Base-by-base conservation (phyloP, 2,888 invertebrate species). In the Elegia similella region DNA sequence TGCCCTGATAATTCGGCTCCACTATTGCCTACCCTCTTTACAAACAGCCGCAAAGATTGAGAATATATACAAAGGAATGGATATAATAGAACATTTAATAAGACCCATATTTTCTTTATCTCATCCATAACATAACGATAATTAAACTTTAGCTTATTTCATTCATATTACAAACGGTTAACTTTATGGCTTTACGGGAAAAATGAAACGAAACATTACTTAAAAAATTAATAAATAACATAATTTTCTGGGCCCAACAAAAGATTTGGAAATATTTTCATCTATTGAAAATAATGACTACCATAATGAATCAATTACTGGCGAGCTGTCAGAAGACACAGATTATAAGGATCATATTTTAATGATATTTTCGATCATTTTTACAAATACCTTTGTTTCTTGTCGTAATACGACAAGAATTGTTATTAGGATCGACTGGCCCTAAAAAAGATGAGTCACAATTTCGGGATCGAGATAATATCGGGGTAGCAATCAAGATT, bases 1-100 rank as follows among this genome's bases (percentile, higher is more conserved):
- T 76, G 73, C 67, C 70, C 69, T 70, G 67, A 68, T 76, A 72
- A 78, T 77, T 75, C 70, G 64, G 69, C 62, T 62, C 62, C 64
- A 72, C 73, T 69, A 73, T 66, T 62, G 56, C 65, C 52, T 54
- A 30, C 57, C 58, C 58, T 61, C 30, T 43, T 43, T 62, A 56
- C 55, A 62, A 58, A 64, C 58, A 59, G 47, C 57, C 47, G 16
- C 17, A 54, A 47, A 54, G 53, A 57, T 55, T 61, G 53, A 56
- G 59, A 46, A 56, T 59, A 53, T 30, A 55, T 58, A 57, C 57
- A 58, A 61, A 62, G 60, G 56, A 60, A 55, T 54, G 46, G 50
- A 32, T 29, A 47, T n/a, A n/a, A n/a, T n/a, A 48, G 34, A 16
- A 55, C 16, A 34, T 32, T 16, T 34, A 34, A 17, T 34, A 46